Conservation (phyloP, 2,113 vertebrate species). For the Hypanus sabinus region DNA sequence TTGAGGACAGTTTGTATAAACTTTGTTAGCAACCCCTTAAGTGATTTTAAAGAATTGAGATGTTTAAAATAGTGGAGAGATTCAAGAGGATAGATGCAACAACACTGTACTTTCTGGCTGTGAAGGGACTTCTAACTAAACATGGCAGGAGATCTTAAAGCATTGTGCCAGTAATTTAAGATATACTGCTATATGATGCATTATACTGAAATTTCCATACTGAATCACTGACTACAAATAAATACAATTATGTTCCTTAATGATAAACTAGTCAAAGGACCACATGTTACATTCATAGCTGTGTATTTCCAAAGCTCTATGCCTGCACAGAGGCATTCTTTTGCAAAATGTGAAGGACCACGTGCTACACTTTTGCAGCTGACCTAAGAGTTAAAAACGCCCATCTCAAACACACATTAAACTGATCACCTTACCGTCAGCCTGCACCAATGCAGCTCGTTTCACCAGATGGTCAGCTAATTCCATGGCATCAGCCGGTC, state of each 20-base stretch:
- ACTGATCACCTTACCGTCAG: slow-evolving; percentile 64
- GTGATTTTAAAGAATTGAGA: background rate
- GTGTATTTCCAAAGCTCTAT: background rate
- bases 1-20: background rate
- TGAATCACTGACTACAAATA: background rate
- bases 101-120: background rate
- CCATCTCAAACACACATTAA: background rate
- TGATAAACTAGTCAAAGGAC: too few species aligned
- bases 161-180: background rate
- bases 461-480: slow-evolving; percentile 94
- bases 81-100: background rate
- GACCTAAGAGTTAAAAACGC: background rate
- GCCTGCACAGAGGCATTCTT: background rate
- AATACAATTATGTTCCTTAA: background rate
- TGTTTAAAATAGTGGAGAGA: background rate
- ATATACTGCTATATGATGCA: background rate
- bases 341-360: too few species aligned
- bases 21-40: background rate
- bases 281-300: background rate
- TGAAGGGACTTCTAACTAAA: background rate
- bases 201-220: background rate
- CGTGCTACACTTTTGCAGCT: background rate
- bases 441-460: slow-evolving; percentile 83
- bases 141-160: background rate
- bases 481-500: slow-evolving; percentile 93